Base-by-base conservation (phyloP, 2,797 vertebrate species). In the Apogon talboti region DNA sequence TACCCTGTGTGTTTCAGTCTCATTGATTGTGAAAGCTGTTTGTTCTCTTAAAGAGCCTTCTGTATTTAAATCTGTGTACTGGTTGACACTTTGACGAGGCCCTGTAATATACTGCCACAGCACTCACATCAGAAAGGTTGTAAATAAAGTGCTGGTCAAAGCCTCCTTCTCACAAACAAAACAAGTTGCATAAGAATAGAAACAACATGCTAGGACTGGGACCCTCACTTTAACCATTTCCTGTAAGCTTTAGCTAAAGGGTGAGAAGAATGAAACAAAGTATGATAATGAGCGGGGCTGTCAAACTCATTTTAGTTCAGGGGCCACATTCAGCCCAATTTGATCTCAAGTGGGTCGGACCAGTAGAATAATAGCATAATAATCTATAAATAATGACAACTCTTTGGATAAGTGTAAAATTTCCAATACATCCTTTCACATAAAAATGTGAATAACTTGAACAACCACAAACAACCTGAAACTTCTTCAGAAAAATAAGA, bases 61-160 rank as follows among this genome's bases (percentile, higher is more conserved):
- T 16, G 58, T 21, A 33, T 48, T 49, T 41, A 28, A 61, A 49
- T 42, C 30, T 42, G 58, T 50, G 37, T 61, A 28, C 19, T 41
- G 46, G 14, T 11, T 61, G 58, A 49, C 47, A 42, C 58, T 61
- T 61, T 61, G 46, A 61, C 2, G 37, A 61, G 47, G 47, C 37
- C 46, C 37, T 15, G 14, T 41, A 49, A 49, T 41, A 44, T 41
- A 61, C 19, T 9, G 18, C 3, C 7, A 21, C 37, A 61, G 18
- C 58, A 40, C 46, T 61, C 47, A 18, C 52, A 55, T 55, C 44
- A 47, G 56, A 30, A 40, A 11, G 57, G 13, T 38, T 46, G 4
- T 60, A 60, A 48, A 60, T 48, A 48, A 33, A 18, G 14, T 11
- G 13, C 28, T 50, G 48, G 4, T 14, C 7, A 35, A 35, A 35